phyloP scores from a whole-genome alignment of 2,888 invertebrate species.

The Aspidiotus rigidus region DNA sequence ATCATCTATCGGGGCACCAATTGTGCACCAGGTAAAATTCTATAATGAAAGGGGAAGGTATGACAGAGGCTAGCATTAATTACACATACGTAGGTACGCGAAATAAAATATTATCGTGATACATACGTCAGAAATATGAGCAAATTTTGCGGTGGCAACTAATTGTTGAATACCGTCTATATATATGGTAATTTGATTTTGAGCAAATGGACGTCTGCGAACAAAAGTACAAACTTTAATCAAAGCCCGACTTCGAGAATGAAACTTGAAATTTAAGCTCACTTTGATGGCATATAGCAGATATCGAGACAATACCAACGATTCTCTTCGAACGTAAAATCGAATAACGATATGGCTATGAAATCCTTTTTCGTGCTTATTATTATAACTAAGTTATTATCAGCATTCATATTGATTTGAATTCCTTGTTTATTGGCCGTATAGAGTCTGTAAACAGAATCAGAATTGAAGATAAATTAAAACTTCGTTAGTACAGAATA shows the following conservation, averaged over 20 bases:
- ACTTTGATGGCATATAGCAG: slow-evolving; percentile 43
- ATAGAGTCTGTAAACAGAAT: slow-evolving; percentile 43
- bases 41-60: slow-evolving; percentile 11
- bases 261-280: slow-evolving; percentile 13
- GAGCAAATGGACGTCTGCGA: slow-evolving; percentile 50
- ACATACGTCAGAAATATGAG: slow-evolving; percentile 49
- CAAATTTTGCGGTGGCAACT: slow-evolving; percentile 50
- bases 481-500: slow-evolving; percentile 6
- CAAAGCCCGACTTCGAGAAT: background rate
- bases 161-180: slow-evolving; percentile 51
- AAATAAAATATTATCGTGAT: background rate
- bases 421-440: slow-evolving; percentile 50
- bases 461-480: background rate
- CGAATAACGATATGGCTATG: slow-evolving; percentile 48
- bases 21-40: slow-evolving; percentile 29
- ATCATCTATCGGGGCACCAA: slow-evolving; percentile 31
- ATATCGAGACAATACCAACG: slow-evolving; percentile 54
- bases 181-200: slow-evolving; percentile 51
- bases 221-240: slow-evolving; percentile 5
- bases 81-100: background rate
- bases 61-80: too few species aligned
- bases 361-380: slow-evolving; percentile 52
- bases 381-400: slow-evolving; percentile 50
- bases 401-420: slow-evolving; percentile 51
- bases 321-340: slow-evolving; percentile 43